phyloP scores from a whole-genome alignment of 2,797 vertebrate species.

The Mus spretus region DNA sequence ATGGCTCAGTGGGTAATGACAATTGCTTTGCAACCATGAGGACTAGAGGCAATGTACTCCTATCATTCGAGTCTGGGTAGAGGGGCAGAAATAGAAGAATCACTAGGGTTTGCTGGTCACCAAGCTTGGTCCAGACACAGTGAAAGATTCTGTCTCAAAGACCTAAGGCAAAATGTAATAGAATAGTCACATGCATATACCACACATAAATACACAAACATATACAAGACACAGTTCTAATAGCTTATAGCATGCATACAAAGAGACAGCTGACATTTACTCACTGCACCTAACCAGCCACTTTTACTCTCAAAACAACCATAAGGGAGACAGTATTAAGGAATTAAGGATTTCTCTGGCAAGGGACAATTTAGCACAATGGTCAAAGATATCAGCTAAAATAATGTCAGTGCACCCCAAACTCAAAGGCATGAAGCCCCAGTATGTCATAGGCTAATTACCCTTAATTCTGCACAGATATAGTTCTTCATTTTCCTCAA shows the following conservation, averaged over 20 bases:
- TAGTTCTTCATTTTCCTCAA: conserved; percentile 19
- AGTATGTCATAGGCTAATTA: background rate
- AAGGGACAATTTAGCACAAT: background rate
- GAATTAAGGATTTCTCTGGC: background rate
- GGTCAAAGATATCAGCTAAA: background rate
- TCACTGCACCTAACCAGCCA: background rate
- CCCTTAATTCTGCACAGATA: background rate
- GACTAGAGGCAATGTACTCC: background rate
- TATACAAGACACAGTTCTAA: conserved; percentile 6
- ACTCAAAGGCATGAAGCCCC: background rate
- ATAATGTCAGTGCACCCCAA: background rate
- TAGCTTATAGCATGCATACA: background rate
- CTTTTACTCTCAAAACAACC: background rate
- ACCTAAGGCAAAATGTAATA: background rate
- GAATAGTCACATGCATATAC: background rate
- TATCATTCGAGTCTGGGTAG: background rate
- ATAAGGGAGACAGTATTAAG: background rate
- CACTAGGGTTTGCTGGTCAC: too few species aligned
- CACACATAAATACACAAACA: background rate
- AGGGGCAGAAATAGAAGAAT: background rate
- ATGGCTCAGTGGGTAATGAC: background rate
- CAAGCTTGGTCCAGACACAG: background rate
- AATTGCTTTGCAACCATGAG: background rate
- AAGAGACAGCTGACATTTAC: background rate
- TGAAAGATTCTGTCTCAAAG: background rate